Conservation (phyloP, 2,888 invertebrate species). For the Morpho achilles region DNA sequence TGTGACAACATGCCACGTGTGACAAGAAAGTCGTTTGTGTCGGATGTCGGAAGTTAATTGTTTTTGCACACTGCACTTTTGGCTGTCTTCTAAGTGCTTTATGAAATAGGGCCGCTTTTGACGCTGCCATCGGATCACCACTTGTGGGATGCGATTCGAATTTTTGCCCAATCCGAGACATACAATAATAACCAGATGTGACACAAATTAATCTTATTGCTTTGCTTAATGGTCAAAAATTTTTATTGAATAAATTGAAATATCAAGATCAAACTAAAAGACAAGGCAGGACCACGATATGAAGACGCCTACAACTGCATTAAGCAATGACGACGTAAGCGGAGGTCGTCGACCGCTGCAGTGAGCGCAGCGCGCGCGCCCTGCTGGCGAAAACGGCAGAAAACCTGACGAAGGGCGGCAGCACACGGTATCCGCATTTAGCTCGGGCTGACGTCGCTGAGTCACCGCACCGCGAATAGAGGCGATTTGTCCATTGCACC, state of each 20-base stretch:
- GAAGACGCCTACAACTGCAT: slow-evolving; percentile 56
- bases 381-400: slow-evolving; percentile 69
- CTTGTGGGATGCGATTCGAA: slow-evolving; percentile 36
- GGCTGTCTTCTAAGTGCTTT: slow-evolving; percentile 42
- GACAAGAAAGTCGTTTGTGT: slow-evolving; percentile 45
- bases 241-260: background rate
- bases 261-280: background rate
- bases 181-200: background rate
- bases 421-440: slow-evolving; percentile 75
- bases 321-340: slow-evolving; percentile 52
- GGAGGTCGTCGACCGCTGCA: slow-evolving; percentile 73
- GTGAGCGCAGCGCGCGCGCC: slow-evolving; percentile 55
- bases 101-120: slow-evolving; percentile 48
- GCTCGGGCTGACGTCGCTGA: slow-evolving; percentile 74
- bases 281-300: background rate
- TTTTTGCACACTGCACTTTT: slow-evolving; percentile 67
- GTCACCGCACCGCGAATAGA: slow-evolving; percentile 74
- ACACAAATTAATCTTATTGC: background rate
- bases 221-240: background rate
- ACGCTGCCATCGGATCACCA: slow-evolving; percentile 50
- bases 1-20: slow-evolving; percentile 36
- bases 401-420: slow-evolving; percentile 73
- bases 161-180: slow-evolving; percentile 26
- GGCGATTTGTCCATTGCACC: slow-evolving; percentile 75
- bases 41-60: slow-evolving; percentile 36